Evolutionary conservation across 1,140 invertebrate genomes (phyloP), one percentile per base, ranked within the genome.

Genomic region (Chironomus striatipennis): DNA sequence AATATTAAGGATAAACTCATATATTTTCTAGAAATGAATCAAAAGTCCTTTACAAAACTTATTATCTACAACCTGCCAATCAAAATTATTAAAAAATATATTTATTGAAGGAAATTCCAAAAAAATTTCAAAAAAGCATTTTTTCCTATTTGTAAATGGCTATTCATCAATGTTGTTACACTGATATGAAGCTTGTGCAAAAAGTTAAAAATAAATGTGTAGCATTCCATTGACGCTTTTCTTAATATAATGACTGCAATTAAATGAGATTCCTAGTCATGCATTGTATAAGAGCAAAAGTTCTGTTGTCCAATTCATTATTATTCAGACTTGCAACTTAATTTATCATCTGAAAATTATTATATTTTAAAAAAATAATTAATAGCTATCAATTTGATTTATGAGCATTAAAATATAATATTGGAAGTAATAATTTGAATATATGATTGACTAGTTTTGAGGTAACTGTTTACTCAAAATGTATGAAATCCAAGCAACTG

Each of bases 191-290:
- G n/a, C 9, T 10, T n/a, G 5, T 12, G n/a, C 47, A 15, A 57
- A 57, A 10, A 57, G 12, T n/a, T n/a, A 57, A n/a, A 57, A 57
- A 15, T 57, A 12, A 57, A 57, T 57, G 47, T 57, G 47, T 57
- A 57, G 47, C 47, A 57, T 57, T 57, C 12, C 47, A 57, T 34
- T 57, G 47, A 4, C 47, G 47, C 47, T 57, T 57, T 57, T 57
- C n/a, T 57, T 57, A 12, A 57, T n/a, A 57, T 57, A 57, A n/a
- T 57, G 47, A 57, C 47, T 57, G n/a, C n/a, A 12, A 57, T n/a
- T 57, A 57, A n/a, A 57, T 57, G n/a, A 57, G n/a, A n/a, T n/a
- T 57, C 47, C 47, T 57, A 57, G 47, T 57, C 47, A 57, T 57
- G 12, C 47, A 57, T 57, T 57, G 9, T 57, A 5, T 57, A 57